phyloP scores from a whole-genome alignment of 2,888 invertebrate genomes.

The Leucoma salicis region DNA sequence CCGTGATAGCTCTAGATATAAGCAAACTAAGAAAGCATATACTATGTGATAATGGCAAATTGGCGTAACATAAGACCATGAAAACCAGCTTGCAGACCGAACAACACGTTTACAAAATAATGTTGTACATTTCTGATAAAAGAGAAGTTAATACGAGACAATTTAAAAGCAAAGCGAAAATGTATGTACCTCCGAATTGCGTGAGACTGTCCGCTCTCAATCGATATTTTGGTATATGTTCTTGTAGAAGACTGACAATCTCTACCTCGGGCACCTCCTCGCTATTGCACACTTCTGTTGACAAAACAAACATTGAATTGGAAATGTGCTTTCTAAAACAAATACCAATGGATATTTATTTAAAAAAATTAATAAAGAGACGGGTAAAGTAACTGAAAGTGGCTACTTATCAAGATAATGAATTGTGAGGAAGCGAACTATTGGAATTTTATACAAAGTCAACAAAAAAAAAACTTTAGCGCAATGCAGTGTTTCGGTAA shows the following conservation, averaged over 20 bases:
- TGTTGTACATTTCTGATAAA: not conserved
- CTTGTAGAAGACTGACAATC: constrained; percentile 96
- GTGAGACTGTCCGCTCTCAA: constrained; percentile 96
- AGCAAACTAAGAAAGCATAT: too few species aligned
- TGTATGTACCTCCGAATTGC: constrained; percentile 89
- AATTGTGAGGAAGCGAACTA: constrained; percentile 52
- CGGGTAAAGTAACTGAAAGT: constrained; percentile 18
- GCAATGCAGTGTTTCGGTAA: constrained; percentile 48
- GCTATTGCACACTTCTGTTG: constrained; percentile 94
- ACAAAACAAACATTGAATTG: constrained; percentile 50
- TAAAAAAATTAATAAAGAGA: constrained; percentile 31
- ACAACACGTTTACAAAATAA: too few species aligned
- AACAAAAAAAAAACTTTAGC: constrained; percentile 49
- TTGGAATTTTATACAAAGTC: constrained; percentile 55
- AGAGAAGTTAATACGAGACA: not conserved
- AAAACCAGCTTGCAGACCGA: too few species aligned
- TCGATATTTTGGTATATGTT: constrained; percentile 96
- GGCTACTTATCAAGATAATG: constrained; percentile 45
- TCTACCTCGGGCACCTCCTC: constrained; percentile 97
- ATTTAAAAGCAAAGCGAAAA: not conserved
- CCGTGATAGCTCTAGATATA: too few species aligned
- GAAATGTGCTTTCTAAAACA: constrained; percentile 19
- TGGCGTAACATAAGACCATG: too few species aligned
- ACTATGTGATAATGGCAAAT: too few species aligned
- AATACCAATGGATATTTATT: constrained; percentile 16